Conservation (phyloP, 2,797 vertebrate species). For the Rhodeus uyekii region DNA sequence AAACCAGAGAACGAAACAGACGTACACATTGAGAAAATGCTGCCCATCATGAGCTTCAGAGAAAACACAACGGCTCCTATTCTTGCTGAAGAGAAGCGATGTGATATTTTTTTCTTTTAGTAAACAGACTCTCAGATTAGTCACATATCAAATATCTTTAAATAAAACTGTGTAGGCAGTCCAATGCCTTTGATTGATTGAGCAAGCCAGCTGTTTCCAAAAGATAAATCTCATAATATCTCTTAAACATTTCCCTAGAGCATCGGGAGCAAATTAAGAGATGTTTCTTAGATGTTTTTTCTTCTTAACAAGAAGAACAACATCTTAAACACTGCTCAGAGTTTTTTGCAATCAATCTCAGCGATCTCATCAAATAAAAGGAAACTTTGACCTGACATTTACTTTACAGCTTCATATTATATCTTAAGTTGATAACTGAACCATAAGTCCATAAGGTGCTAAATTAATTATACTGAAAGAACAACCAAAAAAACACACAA, state of each 20-base stretch:
- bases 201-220: background rate
- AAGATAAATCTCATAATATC: background rate
- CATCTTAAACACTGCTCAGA: background rate
- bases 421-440: background rate
- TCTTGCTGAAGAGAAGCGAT: slow-evolving; percentile 16
- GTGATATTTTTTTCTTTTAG: background rate
- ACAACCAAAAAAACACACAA: background rate
- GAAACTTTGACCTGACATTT: background rate
- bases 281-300: background rate
- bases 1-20: background rate
- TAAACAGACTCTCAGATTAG: slow-evolving; percentile 1
- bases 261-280: background rate
- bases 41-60: background rate
- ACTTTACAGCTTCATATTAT: background rate
- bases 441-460: background rate
- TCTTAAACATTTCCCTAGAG: background rate
- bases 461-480: background rate
- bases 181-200: background rate
- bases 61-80: slow-evolving; percentile 40
- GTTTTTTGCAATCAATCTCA: background rate
- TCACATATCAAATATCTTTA: background rate
- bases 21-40: background rate
- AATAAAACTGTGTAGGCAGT: background rate
- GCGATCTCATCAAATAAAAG: background rate
- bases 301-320: background rate